Conservation (phyloP, 1,140 invertebrate species). For the Platorchestia sp. region DNA sequence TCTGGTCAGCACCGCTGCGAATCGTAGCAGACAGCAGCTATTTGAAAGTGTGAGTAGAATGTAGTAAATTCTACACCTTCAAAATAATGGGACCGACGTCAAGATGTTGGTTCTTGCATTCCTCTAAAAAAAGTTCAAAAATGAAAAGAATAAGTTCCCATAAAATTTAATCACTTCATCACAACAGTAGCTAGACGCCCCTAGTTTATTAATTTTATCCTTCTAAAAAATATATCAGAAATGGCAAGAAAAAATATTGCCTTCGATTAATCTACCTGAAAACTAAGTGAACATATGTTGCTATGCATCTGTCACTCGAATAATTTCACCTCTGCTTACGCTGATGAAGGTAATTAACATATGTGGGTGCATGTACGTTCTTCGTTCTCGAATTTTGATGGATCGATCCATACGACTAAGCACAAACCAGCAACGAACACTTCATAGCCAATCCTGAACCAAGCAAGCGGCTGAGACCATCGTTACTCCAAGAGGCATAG, state of each 20-base stretch:
- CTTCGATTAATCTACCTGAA: background rate
- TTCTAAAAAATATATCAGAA: background rate
- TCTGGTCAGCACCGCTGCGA: background rate
- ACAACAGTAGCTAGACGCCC: too few relatives aligned
- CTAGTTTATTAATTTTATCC: too few relatives aligned
- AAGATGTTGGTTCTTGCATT: too few relatives aligned
- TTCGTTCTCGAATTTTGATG: background rate
- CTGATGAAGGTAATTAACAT: background rate
- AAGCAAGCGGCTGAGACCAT: background rate
- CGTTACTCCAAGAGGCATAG: background rate
- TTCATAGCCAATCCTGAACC: background rate
- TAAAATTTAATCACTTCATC: too few relatives aligned
- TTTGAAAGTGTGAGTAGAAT: background rate
- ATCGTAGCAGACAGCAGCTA: background rate
- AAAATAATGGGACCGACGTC: too few relatives aligned
- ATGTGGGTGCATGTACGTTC: background rate
- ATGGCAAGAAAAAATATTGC: background rate
- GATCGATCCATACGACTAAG: background rate
- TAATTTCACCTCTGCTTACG: background rate
- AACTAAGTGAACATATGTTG: background rate
- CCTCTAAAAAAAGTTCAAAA: too few relatives aligned
- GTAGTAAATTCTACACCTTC: too few relatives aligned
- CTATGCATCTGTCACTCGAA: background rate
- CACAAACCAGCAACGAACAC: background rate
- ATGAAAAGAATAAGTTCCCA: too few relatives aligned